Percentiles rank a stretch among this genome's conserved stretches.
These are phyloP conservation scores for Chroicocephalus ridibundus DNA, from an alignment of 2,113 vertebrate genomes.

Conservation along the genomic window DNA sequence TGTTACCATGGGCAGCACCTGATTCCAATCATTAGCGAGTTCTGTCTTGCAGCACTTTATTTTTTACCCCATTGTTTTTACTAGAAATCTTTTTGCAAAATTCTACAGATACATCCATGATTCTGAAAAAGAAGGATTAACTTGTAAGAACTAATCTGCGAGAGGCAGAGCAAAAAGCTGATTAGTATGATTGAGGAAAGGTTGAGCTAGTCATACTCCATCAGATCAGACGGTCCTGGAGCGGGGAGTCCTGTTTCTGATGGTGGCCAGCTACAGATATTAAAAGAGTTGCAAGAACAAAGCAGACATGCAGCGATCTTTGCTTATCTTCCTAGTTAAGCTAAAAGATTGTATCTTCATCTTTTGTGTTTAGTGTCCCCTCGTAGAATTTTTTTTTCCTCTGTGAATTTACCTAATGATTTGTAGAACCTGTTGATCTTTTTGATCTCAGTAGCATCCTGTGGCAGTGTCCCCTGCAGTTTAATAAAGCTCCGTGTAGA, in stretches of 20 bases:
- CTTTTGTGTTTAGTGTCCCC: background rate
- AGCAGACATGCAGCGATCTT: background rate
- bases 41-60: background rate
- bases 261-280: background rate
- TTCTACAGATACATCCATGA: background rate
- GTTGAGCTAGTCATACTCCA: background rate
- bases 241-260: background rate
- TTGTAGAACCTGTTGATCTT: constrained; percentile 27
- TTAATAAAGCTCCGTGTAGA: constrained; percentile 5
- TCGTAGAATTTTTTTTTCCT: background rate
- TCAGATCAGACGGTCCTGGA: background rate
- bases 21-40: background rate
- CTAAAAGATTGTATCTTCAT: background rate
- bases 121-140: background rate
- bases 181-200: background rate
- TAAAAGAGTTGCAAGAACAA: background rate
- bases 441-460: background rate
- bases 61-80: background rate
- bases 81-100: background rate
- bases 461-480: background rate
- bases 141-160: background rate
- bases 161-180: background rate
- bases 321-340: background rate
- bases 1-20: background rate
- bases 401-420: constrained; percentile 2